Evolutionary conservation across 53 echinoderm and acorn worm genomes (phyloP).

Genomic region (Echinarachnius parma): DNA sequence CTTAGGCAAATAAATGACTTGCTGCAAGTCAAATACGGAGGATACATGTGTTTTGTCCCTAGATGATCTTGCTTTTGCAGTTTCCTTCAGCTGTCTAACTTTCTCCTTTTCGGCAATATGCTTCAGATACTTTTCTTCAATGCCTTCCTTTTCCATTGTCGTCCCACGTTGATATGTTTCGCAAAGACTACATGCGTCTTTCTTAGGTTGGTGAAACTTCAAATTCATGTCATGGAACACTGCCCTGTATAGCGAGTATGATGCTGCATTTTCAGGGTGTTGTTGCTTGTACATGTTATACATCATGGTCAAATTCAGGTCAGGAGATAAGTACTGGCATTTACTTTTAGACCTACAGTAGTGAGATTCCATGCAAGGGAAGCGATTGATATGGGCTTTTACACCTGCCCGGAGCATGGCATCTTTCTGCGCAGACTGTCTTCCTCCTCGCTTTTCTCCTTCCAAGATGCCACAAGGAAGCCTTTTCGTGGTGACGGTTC

Average conservation of each 20-base stretch:
- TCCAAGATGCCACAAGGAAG: constrained; percentile 24
- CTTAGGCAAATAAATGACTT: constrained; percentile 58
- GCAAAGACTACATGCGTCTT: constrained; percentile 53
- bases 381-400: constrained; percentile 43
- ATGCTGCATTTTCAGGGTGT: neutral
- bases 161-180: constrained; percentile 39
- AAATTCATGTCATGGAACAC: constrained; percentile 39
- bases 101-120: constrained; percentile 49
- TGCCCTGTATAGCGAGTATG: constrained; percentile 24
- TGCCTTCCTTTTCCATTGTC: constrained; percentile 8
- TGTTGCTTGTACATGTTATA: constrained; percentile 37
- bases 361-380: constrained; percentile 58
- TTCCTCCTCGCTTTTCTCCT: constrained; percentile 32
- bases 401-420: constrained; percentile 20
- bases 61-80: constrained; percentile 14
- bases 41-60: constrained; percentile 13
- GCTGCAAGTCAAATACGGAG: constrained; percentile 51
- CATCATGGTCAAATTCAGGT: constrained; percentile 54
- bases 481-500: too few relatives aligned
- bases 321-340: constrained; percentile 46
- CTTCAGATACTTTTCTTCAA: constrained; percentile 7
- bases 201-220: constrained; percentile 53
- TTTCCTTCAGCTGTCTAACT: constrained; percentile 36
- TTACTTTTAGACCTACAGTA: constrained; percentile 48
- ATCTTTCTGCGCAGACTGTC: constrained; percentile 14